Percentiles rank a stretch among this genome's conserved stretches.
Evolutionary conservation across 1,140 invertebrate species (phyloP).

Genomic region (Probaryconus sp.): DNA sequence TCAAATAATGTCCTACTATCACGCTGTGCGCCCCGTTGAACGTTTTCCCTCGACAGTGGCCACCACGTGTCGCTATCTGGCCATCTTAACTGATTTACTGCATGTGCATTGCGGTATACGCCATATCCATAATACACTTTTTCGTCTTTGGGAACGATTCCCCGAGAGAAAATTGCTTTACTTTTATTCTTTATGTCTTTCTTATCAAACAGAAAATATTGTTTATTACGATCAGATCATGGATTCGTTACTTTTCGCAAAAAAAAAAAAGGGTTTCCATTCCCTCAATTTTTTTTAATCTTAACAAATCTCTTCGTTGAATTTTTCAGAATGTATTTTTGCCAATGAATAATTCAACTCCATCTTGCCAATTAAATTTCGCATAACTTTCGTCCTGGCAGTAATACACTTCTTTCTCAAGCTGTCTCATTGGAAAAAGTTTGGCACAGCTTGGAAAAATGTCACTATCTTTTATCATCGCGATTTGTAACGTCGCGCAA

Average conservation of each 20-base stretch:
- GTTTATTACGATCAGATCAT: conserved; percentile 15
- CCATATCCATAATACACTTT: conserved; percentile 54
- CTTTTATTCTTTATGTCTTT: neutral
- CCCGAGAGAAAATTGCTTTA: conserved; percentile 12
- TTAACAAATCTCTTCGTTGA: no score
- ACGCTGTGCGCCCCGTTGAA: conserved; percentile 40
- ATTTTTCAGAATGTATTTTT: no score
- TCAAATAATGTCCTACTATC: conserved; percentile 57
- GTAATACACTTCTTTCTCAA: no score
- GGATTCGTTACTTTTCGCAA: neutral
- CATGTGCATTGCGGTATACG: conserved; percentile 58
- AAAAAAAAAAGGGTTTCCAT: conserved; percentile 3
- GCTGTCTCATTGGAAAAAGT: no score
- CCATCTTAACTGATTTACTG: conserved; percentile 60
- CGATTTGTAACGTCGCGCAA: conserved; percentile 26
- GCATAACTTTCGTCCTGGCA: no score
- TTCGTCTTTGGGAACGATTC: conserved; percentile 7
- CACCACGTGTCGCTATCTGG: conserved; percentile 47
- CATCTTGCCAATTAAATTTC: no score
- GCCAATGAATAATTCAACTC: no score
- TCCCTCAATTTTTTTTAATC: no score
- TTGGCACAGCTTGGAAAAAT: conserved; percentile 7
- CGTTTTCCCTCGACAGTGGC: conserved; percentile 25
- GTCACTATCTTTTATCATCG: conserved; percentile 30
- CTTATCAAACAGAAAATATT: conserved; percentile 26